Evolutionary conservation across 1,140 invertebrate genomes (phyloP).

Genomic region (Caligus rogercresseyi): DNA sequence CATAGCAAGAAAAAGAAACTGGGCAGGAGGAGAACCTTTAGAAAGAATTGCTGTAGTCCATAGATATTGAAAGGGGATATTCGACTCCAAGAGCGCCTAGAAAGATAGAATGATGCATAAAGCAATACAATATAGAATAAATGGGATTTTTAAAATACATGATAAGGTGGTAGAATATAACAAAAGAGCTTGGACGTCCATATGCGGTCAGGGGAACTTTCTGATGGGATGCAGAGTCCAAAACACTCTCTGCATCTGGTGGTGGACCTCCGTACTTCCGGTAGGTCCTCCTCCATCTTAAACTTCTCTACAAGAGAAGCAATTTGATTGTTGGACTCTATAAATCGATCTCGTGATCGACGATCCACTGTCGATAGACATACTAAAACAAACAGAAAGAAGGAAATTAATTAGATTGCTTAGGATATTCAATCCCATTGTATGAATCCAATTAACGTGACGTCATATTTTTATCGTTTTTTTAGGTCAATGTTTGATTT

Average conservation of each 20-base stretch:
- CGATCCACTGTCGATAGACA: conserved; percentile 79
- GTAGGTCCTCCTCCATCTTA: conserved; percentile 54
- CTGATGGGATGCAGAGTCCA: conserved; percentile 26
- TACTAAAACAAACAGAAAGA: conserved; percentile 32
- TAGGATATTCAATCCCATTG: neutral
- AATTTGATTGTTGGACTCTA: conserved; percentile 82
- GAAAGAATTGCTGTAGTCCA: conserved; percentile 49
- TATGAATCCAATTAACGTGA: too few species aligned
- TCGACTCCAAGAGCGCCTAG: conserved; percentile 31
- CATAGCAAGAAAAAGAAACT: conserved; percentile 56
- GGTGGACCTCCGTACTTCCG: conserved; percentile 37
- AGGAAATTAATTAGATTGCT: neutral
- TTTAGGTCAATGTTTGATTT: too few species aligned
- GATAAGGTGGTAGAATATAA: neutral
- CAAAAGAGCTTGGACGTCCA: conserved; percentile 48
- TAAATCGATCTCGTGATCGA: conserved; percentile 61
- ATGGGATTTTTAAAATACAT: neutral
- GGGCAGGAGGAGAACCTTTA: conserved; percentile 49
- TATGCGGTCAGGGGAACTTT: conserved; percentile 47
- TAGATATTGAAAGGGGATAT: conserved; percentile 43
- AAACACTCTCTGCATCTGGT: conserved; percentile 23
- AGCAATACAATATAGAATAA: conserved; percentile 1
- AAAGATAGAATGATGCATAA: conserved; percentile 34
- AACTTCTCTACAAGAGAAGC: conserved; percentile 76
- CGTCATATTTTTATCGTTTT: too few species aligned